A percentile compares a stretch with the other conserved stretches of the same genome.
phyloP scores from a whole-genome alignment of 2,113 vertebrate species.

The Tamias sibiricus region DNA sequence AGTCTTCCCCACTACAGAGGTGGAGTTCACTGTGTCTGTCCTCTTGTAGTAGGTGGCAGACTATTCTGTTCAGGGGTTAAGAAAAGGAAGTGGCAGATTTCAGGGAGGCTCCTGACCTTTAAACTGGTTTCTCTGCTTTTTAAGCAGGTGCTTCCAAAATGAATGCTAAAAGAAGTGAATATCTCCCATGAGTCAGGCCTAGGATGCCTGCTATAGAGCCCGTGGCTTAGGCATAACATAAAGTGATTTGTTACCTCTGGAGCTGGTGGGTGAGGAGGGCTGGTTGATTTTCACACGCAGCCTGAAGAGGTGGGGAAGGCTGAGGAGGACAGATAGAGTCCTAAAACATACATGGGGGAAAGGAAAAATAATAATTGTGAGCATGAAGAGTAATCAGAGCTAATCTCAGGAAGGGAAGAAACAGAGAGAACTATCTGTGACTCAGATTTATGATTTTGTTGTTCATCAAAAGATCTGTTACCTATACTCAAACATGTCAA shows the following conservation, averaged over 20 bases:
- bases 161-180: not conserved
- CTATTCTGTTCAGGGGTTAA: not conserved
- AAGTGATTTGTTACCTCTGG: slow-evolving; percentile 90
- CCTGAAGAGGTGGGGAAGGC: slow-evolving; percentile 91
- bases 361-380: not conserved
- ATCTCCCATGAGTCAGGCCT: not conserved
- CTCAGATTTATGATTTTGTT: not conserved
- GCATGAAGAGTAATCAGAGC: not conserved
- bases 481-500: slow-evolving; percentile 1
- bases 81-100: not conserved
- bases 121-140: not conserved
- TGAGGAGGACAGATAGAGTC: slow-evolving; percentile 89
- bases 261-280: slow-evolving; percentile 99
- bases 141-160: not conserved
- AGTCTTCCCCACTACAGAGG: not conserved
- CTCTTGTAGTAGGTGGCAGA: not conserved
- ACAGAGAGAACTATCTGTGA: slow-evolving; percentile 64
- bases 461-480: not conserved
- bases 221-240: not conserved
- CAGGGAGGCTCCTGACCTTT: not conserved
- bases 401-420: not conserved
- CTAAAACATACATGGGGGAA: slow-evolving; percentile 65
- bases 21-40: not conserved
- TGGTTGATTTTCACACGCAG: slow-evolving; percentile 97
- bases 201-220: not conserved